Conservation (phyloP, 2,797 vertebrate genomes). For the Amblyopsis hoosieri region DNA sequence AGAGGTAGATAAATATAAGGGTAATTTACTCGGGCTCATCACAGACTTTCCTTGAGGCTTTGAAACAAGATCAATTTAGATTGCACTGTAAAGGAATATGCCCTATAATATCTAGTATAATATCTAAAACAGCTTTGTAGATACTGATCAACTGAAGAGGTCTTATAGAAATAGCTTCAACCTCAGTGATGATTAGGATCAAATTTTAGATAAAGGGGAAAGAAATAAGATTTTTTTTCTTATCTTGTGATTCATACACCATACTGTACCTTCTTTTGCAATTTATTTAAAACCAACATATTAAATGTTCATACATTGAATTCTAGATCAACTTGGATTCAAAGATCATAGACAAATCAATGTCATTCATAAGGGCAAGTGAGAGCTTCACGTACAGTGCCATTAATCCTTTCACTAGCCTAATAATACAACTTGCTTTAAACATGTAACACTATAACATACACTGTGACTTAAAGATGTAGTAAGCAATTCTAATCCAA, state of each 20-base stretch:
- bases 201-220: constrained; percentile 60
- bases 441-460: too few relatives aligned
- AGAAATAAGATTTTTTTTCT: constrained; percentile 46
- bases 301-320: constrained; percentile 1
- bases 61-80: constrained; percentile 80
- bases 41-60: constrained; percentile 72
- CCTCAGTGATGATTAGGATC: constrained; percentile 75
- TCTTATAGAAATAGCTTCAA: constrained; percentile 77
- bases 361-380: too few relatives aligned
- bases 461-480: too few relatives aligned
- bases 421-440: too few relatives aligned
- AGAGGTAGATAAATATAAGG: constrained; percentile 61
- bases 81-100: constrained; percentile 70
- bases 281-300: constrained; percentile 14
- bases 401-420: too few relatives aligned
- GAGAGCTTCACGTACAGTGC: too few relatives aligned
- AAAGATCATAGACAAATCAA: too few relatives aligned
- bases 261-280: constrained; percentile 22
- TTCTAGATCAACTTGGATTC: too few relatives aligned
- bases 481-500: too few relatives aligned
- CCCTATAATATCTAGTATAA: constrained; percentile 74
- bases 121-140: constrained; percentile 75
- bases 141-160: constrained; percentile 79
- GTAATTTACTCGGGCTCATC: constrained; percentile 60
- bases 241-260: constrained; percentile 24